Conservation (phyloP, 2,797 vertebrate genomes). For the Serranus cabrilla region DNA sequence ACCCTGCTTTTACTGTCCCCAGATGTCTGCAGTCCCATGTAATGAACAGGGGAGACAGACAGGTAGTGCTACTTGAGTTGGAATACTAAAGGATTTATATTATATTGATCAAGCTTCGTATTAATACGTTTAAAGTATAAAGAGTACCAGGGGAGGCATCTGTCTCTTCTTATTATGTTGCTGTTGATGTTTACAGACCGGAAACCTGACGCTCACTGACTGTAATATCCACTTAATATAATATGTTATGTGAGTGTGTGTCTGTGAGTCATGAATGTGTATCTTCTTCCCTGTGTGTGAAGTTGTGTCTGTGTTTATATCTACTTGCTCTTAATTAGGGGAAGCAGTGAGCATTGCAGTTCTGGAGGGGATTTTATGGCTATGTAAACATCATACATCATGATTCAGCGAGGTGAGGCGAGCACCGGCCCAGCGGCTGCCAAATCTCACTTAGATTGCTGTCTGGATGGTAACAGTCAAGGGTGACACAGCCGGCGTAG, state of each 20-base stretch:
- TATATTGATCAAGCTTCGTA: constrained; percentile 54
- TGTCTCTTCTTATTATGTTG: constrained; percentile 46
- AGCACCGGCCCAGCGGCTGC: constrained; percentile 65
- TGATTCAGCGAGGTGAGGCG: constrained; percentile 76
- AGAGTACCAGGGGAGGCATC: constrained; percentile 38
- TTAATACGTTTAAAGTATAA: constrained; percentile 39
- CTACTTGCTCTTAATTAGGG: constrained; percentile 76
- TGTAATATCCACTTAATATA: constrained; percentile 35
- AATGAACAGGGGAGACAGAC: constrained; percentile 34
- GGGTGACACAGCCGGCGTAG: constrained; percentile 45
- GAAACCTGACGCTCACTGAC: constrained; percentile 36
- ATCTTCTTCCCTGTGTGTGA: constrained; percentile 25
- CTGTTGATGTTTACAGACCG: constrained; percentile 45
- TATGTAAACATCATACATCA: constrained; percentile 81
- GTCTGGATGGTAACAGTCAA: constrained; percentile 58
- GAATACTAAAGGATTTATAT: constrained; percentile 42
- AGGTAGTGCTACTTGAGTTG: constrained; percentile 23
- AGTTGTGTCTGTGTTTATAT: constrained; percentile 61
- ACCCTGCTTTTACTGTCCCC: constrained; percentile 48
- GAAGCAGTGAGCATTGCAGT: constrained; percentile 69
- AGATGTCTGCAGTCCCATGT: constrained; percentile 7
- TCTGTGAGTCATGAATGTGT: constrained; percentile 16
- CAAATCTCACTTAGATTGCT: constrained; percentile 67
- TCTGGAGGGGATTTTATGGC: constrained; percentile 77
- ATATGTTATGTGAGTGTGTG: constrained; percentile 5